Evolutionary conservation across 2,888 invertebrate species (phyloP).

Genomic region (Schrankia costaestrigalis): DNA sequence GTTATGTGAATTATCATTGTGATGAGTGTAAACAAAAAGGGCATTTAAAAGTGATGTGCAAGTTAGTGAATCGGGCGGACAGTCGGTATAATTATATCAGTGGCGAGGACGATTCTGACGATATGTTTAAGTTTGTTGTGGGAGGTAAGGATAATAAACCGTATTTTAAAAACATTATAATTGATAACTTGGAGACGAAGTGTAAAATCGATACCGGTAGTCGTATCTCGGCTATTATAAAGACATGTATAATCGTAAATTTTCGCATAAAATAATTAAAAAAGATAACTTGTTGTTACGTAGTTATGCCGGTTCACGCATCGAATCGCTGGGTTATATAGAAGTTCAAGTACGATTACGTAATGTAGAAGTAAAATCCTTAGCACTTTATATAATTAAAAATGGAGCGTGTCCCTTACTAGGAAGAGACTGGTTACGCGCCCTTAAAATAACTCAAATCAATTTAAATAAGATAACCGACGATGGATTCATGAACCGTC

Average conservation of each 20-base stretch:
- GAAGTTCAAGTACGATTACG: background rate
- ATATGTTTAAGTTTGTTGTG: background rate
- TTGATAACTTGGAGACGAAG: background rate
- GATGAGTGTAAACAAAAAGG: constrained; percentile 25
- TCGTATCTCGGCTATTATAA: constrained; percentile 5
- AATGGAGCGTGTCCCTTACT: constrained; percentile 12
- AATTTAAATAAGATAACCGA: constrained; percentile 6
- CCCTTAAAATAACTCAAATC: constrained; percentile 15
- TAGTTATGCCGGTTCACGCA: background rate
- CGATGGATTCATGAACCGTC: constrained; percentile 2
- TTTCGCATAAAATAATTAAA: background rate
- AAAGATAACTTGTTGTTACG: constrained; percentile 3
- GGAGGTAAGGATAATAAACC: background rate
- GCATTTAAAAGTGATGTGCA: constrained; percentile 30
- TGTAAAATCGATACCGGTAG: too few species aligned
- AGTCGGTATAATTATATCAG: background rate
- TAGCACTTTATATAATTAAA: constrained; percentile 15
- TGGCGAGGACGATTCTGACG: background rate
- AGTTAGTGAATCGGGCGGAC: constrained; percentile 8
- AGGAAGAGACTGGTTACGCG: constrained; percentile 17
- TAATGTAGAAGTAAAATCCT: background rate
- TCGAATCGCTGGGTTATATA: constrained; percentile 1
- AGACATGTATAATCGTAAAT: background rate
- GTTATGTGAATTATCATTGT: constrained; percentile 24
- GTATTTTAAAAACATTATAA: background rate